These are phyloP conservation scores for Catocala fraxini DNA, from an alignment of 2,888 invertebrate genomes.

Conservation along the genomic window DNA sequence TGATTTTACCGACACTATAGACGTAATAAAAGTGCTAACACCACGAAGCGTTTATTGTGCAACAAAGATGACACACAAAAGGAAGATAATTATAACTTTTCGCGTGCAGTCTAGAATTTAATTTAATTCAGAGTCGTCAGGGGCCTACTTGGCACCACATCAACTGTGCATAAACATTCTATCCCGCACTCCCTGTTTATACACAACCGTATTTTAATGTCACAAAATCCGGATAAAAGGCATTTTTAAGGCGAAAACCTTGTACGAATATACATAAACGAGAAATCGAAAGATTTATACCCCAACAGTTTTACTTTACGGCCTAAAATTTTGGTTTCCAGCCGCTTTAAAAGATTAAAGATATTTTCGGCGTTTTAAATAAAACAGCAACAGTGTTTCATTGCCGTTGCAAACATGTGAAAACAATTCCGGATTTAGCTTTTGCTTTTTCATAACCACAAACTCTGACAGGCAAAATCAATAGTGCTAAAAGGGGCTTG, in stretches of 20 bases:
- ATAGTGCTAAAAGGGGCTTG: constrained; percentile 4
- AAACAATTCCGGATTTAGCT: background rate
- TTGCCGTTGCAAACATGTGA: background rate
- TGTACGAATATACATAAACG: constrained; percentile 24
- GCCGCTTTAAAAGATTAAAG: background rate
- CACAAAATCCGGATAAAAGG: constrained; percentile 25
- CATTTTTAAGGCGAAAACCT: constrained; percentile 29
- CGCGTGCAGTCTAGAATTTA: constrained; percentile 53
- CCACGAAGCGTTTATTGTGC: constrained; percentile 10
- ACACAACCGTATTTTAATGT: constrained; percentile 49
- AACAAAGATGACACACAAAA: constrained; percentile 43
- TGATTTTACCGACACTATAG: too few relatives aligned
- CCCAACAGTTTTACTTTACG: background rate
- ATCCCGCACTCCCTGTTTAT: constrained; percentile 48
- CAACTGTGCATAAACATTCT: constrained; percentile 58
- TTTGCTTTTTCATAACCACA: background rate
- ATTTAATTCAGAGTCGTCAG: constrained; percentile 50
- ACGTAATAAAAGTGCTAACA: background rate
- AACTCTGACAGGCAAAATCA: background rate
- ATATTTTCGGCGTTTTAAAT: constrained; percentile 13
- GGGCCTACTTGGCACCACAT: constrained; percentile 60
- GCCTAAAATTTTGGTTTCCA: background rate
- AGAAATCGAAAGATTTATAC: constrained; percentile 26
- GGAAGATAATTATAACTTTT: constrained; percentile 47
- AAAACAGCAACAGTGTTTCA: constrained; percentile 18